These are phyloP conservation scores for Cyphomyrus discorhynchus DNA, from an alignment of 2,113 vertebrate species.

Conservation along the genomic window DNA sequence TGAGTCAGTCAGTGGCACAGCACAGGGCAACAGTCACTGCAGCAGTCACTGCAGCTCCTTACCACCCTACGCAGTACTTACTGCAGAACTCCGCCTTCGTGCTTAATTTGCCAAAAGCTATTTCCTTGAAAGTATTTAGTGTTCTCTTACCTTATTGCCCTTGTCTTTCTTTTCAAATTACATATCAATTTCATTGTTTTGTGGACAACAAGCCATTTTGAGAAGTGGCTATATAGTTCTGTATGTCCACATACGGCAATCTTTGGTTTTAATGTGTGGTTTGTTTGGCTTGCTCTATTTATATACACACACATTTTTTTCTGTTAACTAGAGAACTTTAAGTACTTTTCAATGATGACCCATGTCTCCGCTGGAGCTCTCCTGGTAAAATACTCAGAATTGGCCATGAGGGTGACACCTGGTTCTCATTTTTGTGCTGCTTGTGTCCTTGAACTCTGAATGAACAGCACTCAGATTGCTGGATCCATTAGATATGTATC, in stretches of 20 bases:
- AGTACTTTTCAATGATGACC: conserved; percentile 44
- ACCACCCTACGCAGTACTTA: conserved; percentile 49
- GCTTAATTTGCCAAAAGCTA: conserved; percentile 53
- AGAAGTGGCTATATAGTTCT: background rate
- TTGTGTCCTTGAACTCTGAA: background rate
- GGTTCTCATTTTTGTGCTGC: conserved; percentile 30
- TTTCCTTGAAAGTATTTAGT: conserved; percentile 42
- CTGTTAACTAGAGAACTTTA: conserved; percentile 27
- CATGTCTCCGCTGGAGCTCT: conserved; percentile 51
- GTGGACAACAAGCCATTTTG: background rate
- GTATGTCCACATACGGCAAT: background rate
- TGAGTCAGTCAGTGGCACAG: conserved; percentile 63
- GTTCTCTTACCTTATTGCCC: conserved; percentile 31
- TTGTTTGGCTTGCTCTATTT: background rate
- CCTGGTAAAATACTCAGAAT: conserved; percentile 34
- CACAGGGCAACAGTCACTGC: background rate
- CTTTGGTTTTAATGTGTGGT: background rate
- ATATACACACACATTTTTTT: background rate
- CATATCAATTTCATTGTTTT: background rate
- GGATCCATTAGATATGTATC: background rate
- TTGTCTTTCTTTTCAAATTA: background rate
- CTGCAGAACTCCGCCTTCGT: conserved; percentile 42
- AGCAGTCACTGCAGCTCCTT: conserved; percentile 43
- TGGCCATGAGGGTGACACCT: conserved; percentile 62
- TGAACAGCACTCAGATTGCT: background rate